These are phyloP conservation scores for Amphipoea lucens DNA, from an alignment of 2,888 invertebrate species.

Conservation along the genomic window DNA sequence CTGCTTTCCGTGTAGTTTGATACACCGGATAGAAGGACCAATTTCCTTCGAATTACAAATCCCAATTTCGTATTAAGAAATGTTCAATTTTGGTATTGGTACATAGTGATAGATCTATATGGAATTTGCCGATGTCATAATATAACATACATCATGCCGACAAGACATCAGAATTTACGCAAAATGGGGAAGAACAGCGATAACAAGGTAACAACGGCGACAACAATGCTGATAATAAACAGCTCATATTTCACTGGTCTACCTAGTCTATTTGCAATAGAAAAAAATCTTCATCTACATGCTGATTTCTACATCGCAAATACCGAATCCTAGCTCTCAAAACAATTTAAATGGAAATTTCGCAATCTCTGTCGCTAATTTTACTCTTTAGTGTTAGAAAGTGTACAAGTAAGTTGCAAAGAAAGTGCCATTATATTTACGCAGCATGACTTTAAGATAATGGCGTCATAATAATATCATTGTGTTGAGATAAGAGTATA, in stretches of 20 bases:
- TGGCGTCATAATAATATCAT: slow-evolving; percentile 58
- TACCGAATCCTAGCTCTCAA: neutral
- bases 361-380: slow-evolving; percentile 31
- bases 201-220: no score
- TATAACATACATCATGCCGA: no score
- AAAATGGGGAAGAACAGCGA: neutral
- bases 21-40: neutral
- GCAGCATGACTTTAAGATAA: slow-evolving; percentile 59
- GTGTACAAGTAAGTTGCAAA: slow-evolving; percentile 48
- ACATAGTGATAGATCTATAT: neutral
- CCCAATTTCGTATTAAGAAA: neutral
- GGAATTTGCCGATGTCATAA: neutral
- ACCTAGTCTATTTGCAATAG: neutral
- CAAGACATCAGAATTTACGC: neutral
- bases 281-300: neutral
- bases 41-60: neutral
- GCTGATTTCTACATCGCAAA: neutral
- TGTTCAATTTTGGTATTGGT: neutral
- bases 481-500: slow-evolving; percentile 56
- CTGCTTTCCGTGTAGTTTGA: neutral
- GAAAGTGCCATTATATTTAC: slow-evolving; percentile 64
- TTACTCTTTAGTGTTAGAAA: slow-evolving; percentile 56
- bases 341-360: slow-evolving; percentile 27
- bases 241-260: neutral
- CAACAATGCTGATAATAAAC: neutral